A percentile compares a stretch with the other conserved stretches of the same genome.
Evolutionary conservation across 2,113 vertebrate species (phyloP).

Genomic region (Lagopus muta): DNA sequence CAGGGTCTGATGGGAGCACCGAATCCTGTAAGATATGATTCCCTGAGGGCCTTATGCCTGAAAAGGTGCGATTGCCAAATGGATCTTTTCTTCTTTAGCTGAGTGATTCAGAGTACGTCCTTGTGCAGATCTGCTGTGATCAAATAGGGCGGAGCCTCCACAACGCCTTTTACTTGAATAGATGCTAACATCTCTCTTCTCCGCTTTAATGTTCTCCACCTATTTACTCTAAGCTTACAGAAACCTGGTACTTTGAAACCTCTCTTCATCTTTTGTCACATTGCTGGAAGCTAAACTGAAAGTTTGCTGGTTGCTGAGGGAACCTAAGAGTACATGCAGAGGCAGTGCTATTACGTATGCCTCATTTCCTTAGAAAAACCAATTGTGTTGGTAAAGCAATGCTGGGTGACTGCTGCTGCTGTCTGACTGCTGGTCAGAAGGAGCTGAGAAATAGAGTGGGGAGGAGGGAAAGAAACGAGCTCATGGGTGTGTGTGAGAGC

Average conservation of each 20-base stretch:
- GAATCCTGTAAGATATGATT: background rate
- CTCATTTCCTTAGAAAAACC: conserved; percentile 42
- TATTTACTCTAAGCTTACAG: background rate
- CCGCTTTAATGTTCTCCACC: fast-evolving
- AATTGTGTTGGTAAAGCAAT: conserved; percentile 10
- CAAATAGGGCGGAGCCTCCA: background rate
- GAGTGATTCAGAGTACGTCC: background rate
- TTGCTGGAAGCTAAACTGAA: background rate
- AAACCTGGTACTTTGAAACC: background rate
- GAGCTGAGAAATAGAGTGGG: background rate
- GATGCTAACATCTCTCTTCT: background rate
- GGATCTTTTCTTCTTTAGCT: background rate
- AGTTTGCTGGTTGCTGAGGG: background rate
- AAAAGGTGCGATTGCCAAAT: background rate
- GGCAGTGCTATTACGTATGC: background rate
- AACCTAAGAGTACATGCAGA: background rate
- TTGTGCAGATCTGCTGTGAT: background rate
- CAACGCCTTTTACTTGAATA: background rate
- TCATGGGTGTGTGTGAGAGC: background rate
- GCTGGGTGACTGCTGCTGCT: background rate
- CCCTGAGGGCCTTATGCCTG: fast-evolving
- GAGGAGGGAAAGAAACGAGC: background rate
- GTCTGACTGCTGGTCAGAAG: background rate
- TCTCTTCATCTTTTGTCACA: background rate
- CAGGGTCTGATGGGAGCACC: background rate